These are phyloP conservation scores for Ranitomeya imitator DNA, from an alignment of 2,113 vertebrate genomes.

Conservation along the genomic window DNA sequence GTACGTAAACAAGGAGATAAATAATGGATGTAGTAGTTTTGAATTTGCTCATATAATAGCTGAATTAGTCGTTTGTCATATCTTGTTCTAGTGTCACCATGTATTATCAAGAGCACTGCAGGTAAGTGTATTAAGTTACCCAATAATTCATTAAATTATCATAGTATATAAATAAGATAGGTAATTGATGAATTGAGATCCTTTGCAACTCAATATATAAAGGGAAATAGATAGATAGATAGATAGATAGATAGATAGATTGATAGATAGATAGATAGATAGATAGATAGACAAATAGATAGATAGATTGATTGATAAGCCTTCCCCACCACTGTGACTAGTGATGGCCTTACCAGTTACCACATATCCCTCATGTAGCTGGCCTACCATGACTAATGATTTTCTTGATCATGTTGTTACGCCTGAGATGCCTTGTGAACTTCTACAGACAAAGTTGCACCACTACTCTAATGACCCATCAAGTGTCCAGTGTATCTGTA, in stretches of 20 bases:
- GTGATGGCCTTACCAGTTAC: background rate
- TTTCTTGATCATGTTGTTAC: constrained; percentile 24
- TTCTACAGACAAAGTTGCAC: background rate
- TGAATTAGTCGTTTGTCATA: background rate
- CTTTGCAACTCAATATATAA: background rate
- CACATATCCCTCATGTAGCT: constrained; percentile 9
- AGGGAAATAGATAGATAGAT: background rate
- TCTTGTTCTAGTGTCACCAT: background rate
- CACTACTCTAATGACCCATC: constrained; percentile 29
- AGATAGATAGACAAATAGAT: no score
- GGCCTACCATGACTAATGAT: constrained; percentile 31
- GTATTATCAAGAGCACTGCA: background rate
- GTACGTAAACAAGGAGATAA: background rate
- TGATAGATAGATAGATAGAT: no score
- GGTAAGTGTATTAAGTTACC: background rate
- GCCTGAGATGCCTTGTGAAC: constrained; percentile 18
- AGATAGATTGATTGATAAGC: background rate
- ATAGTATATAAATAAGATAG: background rate
- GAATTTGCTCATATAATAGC: background rate
- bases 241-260: background rate
- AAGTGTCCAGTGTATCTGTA: constrained; percentile 36
- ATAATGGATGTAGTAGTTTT: background rate
- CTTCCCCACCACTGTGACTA: background rate
- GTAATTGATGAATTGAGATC: background rate
- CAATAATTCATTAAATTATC: background rate